A percentile compares a stretch with the other conserved stretches of the same genome.
Evolutionary conservation across 2,888 invertebrate genomes (phyloP).

Genomic region (Polydrusus cervinus): DNA sequence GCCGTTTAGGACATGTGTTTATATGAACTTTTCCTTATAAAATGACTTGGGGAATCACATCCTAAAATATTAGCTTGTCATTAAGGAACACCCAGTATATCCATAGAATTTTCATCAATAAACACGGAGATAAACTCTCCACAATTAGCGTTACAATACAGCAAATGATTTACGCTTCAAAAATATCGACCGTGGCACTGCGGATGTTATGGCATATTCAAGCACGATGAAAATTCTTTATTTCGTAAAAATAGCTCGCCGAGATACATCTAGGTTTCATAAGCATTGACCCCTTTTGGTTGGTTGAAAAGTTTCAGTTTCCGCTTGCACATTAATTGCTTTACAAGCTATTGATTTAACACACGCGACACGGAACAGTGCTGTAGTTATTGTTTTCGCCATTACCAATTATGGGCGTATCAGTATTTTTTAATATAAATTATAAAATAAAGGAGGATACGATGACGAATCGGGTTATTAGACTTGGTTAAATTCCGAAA

Average conservation of each 20-base stretch:
- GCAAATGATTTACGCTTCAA: slow-evolving; percentile 4
- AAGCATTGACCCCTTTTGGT: slow-evolving; percentile 39
- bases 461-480: too few species aligned
- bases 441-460: too few species aligned
- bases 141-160: slow-evolving; percentile 1
- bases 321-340: slow-evolving; percentile 40
- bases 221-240: slow-evolving; percentile 22
- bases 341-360: slow-evolving; percentile 30
- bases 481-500: too few species aligned
- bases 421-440: too few species aligned
- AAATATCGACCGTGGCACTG: slow-evolving; percentile 23
- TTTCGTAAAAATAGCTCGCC: slow-evolving; percentile 36
- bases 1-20: too few species aligned
- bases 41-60: too few species aligned
- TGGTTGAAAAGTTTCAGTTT: slow-evolving; percentile 33
- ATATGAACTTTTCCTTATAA: too few species aligned
- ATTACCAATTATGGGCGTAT: too few species aligned
- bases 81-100: too few species aligned
- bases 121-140: background rate
- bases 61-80: too few species aligned
- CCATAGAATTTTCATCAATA: too few species aligned
- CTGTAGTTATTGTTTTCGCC: background rate
- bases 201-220: slow-evolving; percentile 24
- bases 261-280: slow-evolving; percentile 36
- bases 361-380: slow-evolving; percentile 19